These are phyloP conservation scores for Lycophotia porphyrea DNA, from an alignment of 2,888 invertebrate genomes.

Conservation along the genomic window DNA sequence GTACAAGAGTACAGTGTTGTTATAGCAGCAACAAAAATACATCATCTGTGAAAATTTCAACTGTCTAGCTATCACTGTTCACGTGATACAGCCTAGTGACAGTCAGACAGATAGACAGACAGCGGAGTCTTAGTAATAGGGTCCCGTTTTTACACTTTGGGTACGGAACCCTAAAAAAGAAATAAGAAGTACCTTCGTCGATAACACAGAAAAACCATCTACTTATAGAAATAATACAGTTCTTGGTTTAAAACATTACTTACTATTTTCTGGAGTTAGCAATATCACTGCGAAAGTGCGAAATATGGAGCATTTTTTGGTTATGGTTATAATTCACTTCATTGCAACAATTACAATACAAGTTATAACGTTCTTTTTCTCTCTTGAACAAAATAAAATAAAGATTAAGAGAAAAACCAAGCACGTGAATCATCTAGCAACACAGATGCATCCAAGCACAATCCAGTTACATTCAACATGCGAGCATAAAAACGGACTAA, in stretches of 20 bases:
- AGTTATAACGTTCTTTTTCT: too few species aligned
- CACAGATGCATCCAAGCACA: conserved; percentile 12
- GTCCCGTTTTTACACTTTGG: too few species aligned
- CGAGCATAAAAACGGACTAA: conserved; percentile 15
- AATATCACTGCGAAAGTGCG: neutral
- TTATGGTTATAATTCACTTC: neutral
- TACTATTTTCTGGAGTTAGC: neutral
- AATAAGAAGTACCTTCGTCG: neutral
- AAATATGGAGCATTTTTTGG: neutral
- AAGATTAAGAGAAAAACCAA: neutral
- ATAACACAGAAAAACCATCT: neutral
- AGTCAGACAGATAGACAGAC: too few species aligned
- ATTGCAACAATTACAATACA: neutral
- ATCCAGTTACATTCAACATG: neutral
- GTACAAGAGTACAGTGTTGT: too few species aligned
- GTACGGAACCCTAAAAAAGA: too few species aligned
- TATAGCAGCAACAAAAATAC: too few species aligned
- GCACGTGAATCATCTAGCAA: neutral
- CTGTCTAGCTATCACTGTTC: too few species aligned
- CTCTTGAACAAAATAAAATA: neutral
- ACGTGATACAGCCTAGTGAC: too few species aligned
- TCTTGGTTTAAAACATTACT: neutral
- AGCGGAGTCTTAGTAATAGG: too few species aligned
- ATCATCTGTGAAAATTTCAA: too few species aligned
- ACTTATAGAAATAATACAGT: neutral